Conservation (phyloP, 1,140 invertebrate species). For the Aphaenogaster rudis region DNA sequence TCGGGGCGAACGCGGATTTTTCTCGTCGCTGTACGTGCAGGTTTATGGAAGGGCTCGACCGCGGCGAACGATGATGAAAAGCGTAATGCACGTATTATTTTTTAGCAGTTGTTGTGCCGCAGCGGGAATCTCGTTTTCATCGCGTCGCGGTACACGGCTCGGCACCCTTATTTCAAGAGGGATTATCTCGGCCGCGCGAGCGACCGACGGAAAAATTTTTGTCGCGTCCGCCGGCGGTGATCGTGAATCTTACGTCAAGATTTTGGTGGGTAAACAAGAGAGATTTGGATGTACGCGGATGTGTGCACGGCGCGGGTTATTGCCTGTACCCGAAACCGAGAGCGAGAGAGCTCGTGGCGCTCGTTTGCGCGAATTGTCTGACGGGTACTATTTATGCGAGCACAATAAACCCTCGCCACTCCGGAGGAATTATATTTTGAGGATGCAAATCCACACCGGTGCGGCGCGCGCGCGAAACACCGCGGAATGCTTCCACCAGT, state of each 20-base stretch:
- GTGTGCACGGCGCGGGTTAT: conserved; percentile 34
- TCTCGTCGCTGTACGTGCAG: not conserved
- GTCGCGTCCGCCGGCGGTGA: not conserved
- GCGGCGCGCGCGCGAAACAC: conserved; percentile 28
- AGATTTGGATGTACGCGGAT: conserved; percentile 26
- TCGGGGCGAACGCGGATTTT: not conserved
- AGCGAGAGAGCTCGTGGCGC: conserved; percentile 16
- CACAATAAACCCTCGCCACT: conserved; percentile 59
- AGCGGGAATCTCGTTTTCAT: not conserved
- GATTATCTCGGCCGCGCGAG: not conserved
- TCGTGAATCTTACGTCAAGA: conserved; percentile 55
- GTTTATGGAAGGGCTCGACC: not conserved
- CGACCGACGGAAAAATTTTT: not conserved
- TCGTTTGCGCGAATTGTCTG: conserved; percentile 57
- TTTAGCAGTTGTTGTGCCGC: not conserved
- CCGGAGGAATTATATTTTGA: conserved; percentile 55
- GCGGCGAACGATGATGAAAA: not conserved
- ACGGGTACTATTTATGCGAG: conserved; percentile 55
- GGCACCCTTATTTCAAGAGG: not conserved
- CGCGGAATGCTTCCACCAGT: conserved; percentile 39
- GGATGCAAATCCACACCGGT: conserved; percentile 39
- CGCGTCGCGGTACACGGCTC: not conserved
- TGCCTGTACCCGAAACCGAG: conserved; percentile 32
- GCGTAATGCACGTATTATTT: not conserved
- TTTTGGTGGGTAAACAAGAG: conserved; percentile 48